Evolutionary conservation across 2,888 invertebrate genomes (phyloP).

Genomic region (Bhutanitis thaidina): DNA sequence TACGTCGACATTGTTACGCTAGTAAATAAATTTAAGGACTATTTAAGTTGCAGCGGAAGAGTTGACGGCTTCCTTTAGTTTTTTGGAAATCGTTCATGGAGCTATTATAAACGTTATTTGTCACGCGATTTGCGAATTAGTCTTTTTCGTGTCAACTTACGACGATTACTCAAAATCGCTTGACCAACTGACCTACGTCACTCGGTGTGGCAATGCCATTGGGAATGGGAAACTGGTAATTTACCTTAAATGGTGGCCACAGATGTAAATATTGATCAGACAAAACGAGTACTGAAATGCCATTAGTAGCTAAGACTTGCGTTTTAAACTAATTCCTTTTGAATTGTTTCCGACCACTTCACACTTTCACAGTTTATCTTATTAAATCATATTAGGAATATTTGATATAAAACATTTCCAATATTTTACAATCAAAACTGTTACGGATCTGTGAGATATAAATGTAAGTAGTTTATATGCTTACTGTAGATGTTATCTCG

Average conservation of each 20-base stretch:
- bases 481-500: no score
- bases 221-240: neutral
- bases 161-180: neutral
- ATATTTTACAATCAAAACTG: no score
- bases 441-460: no score
- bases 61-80: neutral
- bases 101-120: neutral
- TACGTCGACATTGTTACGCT: no score
- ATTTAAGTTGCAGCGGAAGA: neutral
- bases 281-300: neutral
- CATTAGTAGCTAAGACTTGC: no score
- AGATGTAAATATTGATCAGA: neutral
- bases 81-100: neutral
- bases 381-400: no score
- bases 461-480: no score
- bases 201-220: neutral
- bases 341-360: no score
- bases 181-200: neutral
- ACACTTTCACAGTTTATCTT: no score
- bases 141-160: neutral
- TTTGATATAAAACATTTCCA: no score
- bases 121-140: constrained; percentile 15
- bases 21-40: no score
- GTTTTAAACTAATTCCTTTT: no score
- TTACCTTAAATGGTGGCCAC: neutral